Evolutionary conservation across 64 coral and sea anemone species (phyloP), one percentile per base, ranked within the genome.

Genomic region (Acropora yongei): DNA sequence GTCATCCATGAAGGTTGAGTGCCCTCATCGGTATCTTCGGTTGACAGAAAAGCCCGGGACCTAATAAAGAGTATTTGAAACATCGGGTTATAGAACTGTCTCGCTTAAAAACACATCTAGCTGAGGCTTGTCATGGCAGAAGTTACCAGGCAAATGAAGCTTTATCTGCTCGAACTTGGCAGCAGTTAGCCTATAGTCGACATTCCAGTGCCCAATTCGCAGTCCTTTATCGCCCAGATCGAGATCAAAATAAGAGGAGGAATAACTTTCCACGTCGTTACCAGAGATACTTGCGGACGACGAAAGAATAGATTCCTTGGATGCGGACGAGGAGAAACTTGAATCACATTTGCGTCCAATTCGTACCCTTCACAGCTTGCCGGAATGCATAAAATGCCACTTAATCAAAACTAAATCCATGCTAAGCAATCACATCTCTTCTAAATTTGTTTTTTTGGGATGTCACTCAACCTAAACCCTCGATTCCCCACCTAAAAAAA

Each of bases 151-250:
- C 40, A 76, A 46, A 76, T 6, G 47, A 11, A 47, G 42, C 44
- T 76, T 76, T 76, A 76, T 45, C 74, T 76, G 41, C 2, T 76
- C 74, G 40, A 76, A 76, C 40, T 76, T 76, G 40, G 41, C 74
- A 3, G 13, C 11, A 10, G 74, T 76, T 44, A 76, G 4, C 4
- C 30, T 30, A 30, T 76, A 76, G 11, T 45, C 18, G 74, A 76
- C 74, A 47, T 76, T 76, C 74, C 43, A 76, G 4, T 45, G 72
- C 8, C 41, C 74, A 7, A 76, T 44, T 16, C 74, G 9, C 1
- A 76, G 3, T 12, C 74, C 74, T 8, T 47, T 20, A 3, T 71
- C 2, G 19, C 68, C 68, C 9, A 20, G 68, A 8, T 18, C 6
- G 13, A 2, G 68, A 20, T 71, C 18, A n/a, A 71, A 47, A 44